phyloP scores from a whole-genome alignment of 2,113 vertebrate genomes.

The Myxocyprinus asiaticus region DNA sequence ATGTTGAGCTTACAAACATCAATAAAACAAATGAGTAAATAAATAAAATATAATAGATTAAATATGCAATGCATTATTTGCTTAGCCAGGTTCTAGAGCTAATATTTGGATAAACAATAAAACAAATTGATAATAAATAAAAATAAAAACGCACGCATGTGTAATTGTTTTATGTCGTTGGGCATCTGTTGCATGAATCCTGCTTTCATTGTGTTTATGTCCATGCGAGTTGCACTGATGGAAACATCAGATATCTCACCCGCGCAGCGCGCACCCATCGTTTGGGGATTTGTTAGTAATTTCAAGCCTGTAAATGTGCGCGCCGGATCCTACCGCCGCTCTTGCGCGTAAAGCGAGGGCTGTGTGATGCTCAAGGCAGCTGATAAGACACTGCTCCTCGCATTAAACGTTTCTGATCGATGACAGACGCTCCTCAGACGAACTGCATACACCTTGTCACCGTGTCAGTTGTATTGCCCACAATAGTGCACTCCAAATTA shows the following conservation, averaged over 20 bases:
- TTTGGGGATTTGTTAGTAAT: constrained; percentile 62
- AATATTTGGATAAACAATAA: no score
- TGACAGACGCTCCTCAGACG: constrained; percentile 60
- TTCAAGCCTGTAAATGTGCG: constrained; percentile 65
- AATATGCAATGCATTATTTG: not conserved
- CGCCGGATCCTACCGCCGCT: constrained; percentile 50
- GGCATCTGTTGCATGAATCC: constrained; percentile 32
- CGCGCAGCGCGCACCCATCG: constrained; percentile 41
- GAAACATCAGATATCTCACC: constrained; percentile 16
- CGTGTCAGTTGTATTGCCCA: constrained; percentile 44
- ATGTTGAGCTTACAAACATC: constrained; percentile 14
- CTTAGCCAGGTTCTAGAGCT: not conserved
- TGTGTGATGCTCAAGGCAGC: constrained; percentile 47
- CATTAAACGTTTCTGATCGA: constrained; percentile 61
- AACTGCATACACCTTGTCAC: constrained; percentile 58
- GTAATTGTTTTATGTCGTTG: constrained; percentile 25
- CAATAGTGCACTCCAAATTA: not conserved
- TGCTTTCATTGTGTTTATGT: constrained; percentile 30
- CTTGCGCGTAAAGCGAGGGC: constrained; percentile 59
- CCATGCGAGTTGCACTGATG: no score
- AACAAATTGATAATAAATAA: no score
- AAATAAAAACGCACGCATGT: not conserved
- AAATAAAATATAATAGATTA: not conserved
- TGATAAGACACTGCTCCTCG: constrained; percentile 64
- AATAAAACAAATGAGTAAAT: not conserved